phyloP scores from a whole-genome alignment of 1,140 invertebrate genomes.

The Ylistrum balloti region DNA sequence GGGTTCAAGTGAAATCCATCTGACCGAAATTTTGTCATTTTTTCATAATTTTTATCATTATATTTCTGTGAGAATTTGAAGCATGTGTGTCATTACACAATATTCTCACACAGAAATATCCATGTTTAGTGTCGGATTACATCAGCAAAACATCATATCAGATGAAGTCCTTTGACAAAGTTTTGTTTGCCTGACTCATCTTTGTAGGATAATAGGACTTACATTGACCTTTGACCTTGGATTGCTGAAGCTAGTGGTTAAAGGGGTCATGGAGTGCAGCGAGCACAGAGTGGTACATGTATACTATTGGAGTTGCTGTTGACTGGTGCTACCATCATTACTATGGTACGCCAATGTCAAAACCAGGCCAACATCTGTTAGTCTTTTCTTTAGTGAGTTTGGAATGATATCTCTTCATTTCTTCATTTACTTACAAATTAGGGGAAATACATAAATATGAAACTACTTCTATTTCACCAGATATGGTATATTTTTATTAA shows the following conservation, averaged over 20 bases:
- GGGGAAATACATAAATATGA: too few relatives aligned
- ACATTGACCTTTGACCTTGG: background rate
- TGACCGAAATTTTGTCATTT: too few relatives aligned
- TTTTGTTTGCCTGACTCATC: background rate
- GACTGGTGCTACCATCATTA: background rate
- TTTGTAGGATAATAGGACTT: background rate
- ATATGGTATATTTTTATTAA: too few relatives aligned
- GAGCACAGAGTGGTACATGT: background rate
- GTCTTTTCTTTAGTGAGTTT: background rate
- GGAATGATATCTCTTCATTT: background rate
- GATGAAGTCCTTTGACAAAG: background rate
- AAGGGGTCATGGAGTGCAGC: background rate
- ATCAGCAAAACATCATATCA: background rate
- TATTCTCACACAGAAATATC: too few relatives aligned
- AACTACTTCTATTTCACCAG: too few relatives aligned
- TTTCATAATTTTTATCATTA: too few relatives aligned
- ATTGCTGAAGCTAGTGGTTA: background rate
- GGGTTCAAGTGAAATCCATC: too few relatives aligned
- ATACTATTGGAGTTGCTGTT: background rate
- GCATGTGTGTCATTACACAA: too few relatives aligned
- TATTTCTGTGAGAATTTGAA: too few relatives aligned
- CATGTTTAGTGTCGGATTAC: too few relatives aligned
- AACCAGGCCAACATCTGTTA: background rate
- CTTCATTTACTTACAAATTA: too few relatives aligned
- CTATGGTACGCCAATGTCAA: background rate